Conservation (phyloP, 2,888 invertebrate genomes). For the Sminthurinus aureus region DNA sequence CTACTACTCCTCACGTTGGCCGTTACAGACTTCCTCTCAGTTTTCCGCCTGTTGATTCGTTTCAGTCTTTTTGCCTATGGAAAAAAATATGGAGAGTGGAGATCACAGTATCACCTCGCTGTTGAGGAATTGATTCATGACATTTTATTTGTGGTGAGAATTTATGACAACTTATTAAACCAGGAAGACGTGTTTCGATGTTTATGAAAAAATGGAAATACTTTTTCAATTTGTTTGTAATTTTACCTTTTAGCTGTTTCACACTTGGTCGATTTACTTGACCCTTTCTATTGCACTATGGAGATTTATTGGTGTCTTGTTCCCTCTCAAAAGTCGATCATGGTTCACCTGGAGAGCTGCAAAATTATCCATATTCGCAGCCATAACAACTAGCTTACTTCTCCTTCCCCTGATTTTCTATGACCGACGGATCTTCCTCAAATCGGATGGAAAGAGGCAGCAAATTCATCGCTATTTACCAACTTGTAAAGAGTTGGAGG, state of each 20-base stretch:
- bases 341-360: not conserved
- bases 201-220: no score
- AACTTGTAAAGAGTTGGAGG: not conserved
- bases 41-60: not conserved
- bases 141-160: not conserved
- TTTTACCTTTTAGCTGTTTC: not conserved
- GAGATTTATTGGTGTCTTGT: not conserved
- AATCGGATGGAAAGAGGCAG: not conserved
- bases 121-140: conserved; percentile 1
- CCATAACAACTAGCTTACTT: not conserved
- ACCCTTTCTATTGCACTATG: not conserved
- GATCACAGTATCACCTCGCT: not conserved
- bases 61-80: not conserved
- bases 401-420: not conserved
- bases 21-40: conserved; percentile 5
- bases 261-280: not conserved
- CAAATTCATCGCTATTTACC: not conserved
- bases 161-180: not conserved
- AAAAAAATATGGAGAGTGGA: not conserved
- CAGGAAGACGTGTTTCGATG: no score
- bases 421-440: not conserved
- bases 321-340: not conserved
- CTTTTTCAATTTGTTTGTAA: no score
- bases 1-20: not conserved
- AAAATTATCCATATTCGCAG: not conserved